These are phyloP conservation scores for Ptiloglossa arizonensis DNA, from an alignment of 1,140 invertebrate genomes.

Conservation along the genomic window DNA sequence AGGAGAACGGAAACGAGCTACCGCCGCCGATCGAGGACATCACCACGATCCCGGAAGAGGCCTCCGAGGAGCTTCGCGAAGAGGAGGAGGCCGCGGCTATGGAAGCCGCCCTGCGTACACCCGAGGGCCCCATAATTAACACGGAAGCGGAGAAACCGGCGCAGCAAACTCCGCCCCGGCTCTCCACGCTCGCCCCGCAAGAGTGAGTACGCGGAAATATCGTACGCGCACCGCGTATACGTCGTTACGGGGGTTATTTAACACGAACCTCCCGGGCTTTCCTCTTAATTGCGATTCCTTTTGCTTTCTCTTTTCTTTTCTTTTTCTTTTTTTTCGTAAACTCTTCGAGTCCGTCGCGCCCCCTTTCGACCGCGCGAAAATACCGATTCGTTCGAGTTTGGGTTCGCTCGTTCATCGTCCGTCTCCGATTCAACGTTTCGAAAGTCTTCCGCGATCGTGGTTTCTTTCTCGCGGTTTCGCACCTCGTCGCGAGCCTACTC, in stretches of 20 bases:
- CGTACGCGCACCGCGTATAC: not conserved
- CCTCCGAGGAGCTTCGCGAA: slow-evolving; percentile 77
- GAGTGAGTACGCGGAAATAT: slow-evolving; percentile 64
- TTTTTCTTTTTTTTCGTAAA: not conserved
- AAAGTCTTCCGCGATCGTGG: too few relatives aligned
- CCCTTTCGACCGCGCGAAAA: not conserved
- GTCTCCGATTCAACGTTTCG: too few relatives aligned
- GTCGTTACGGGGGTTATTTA: slow-evolving; percentile 15
- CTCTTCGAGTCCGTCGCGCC: not conserved
- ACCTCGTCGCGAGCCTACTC: too few relatives aligned
- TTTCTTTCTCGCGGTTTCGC: too few relatives aligned
- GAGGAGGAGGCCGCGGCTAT: slow-evolving; percentile 75
- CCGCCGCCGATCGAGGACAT: slow-evolving; percentile 77
- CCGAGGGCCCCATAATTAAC: slow-evolving; percentile 71
- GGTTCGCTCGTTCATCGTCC: too few relatives aligned
- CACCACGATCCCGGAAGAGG: slow-evolving; percentile 79
- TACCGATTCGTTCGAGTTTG: too few relatives aligned
- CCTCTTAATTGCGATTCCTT: slow-evolving; percentile 32
- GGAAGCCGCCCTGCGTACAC: slow-evolving; percentile 63
- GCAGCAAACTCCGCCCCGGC: slow-evolving; percentile 27
- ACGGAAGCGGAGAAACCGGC: slow-evolving; percentile 72
- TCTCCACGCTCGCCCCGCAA: slow-evolving; percentile 49
- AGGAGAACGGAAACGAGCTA: slow-evolving; percentile 75
- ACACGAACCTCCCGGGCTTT: not conserved
- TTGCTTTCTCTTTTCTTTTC: too few relatives aligned